Evolutionary conservation across 1,140 invertebrate genomes (phyloP).

Genomic region (Drosophila simulans): DNA sequence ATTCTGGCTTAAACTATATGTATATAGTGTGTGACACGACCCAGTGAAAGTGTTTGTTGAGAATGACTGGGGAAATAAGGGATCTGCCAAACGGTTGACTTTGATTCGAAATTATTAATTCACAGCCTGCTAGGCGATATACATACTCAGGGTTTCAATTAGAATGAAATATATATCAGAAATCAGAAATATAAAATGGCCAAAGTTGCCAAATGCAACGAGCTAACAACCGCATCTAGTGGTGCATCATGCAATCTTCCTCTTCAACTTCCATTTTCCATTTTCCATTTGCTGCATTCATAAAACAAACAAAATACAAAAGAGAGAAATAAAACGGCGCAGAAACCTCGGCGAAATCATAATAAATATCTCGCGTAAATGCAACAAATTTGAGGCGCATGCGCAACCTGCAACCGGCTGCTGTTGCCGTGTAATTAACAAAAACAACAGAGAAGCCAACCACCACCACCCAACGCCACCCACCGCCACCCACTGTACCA

Average conservation of each 20-base stretch:
- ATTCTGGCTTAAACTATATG: not conserved
- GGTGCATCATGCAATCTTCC: constrained; percentile 55
- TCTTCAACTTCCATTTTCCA: constrained; percentile 56
- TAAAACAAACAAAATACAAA: constrained; percentile 39
- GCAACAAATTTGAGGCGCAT: constrained; percentile 67
- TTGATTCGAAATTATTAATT: not conserved
- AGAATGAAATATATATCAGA: not conserved
- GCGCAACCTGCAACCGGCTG: constrained; percentile 49
- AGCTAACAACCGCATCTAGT: constrained; percentile 14
- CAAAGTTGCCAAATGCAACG: not conserved
- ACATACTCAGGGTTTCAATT: not conserved
- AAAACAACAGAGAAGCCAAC: constrained; percentile 44
- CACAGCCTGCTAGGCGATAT: not conserved
- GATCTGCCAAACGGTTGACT: not conserved
- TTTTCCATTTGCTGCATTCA: constrained; percentile 51
- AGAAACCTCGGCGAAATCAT: constrained; percentile 47
- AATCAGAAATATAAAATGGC: no score
- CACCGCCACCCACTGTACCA: constrained; percentile 8
- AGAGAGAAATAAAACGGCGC: constrained; percentile 11
- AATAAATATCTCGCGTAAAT: constrained; percentile 67
- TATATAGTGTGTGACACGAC: not conserved
- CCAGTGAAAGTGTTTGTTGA: not conserved
- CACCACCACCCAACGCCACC: not conserved
- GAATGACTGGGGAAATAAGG: not conserved
- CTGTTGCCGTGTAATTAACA: constrained; percentile 49